Conservation (phyloP, 2,888 invertebrate species). For the Nebria salina region DNA sequence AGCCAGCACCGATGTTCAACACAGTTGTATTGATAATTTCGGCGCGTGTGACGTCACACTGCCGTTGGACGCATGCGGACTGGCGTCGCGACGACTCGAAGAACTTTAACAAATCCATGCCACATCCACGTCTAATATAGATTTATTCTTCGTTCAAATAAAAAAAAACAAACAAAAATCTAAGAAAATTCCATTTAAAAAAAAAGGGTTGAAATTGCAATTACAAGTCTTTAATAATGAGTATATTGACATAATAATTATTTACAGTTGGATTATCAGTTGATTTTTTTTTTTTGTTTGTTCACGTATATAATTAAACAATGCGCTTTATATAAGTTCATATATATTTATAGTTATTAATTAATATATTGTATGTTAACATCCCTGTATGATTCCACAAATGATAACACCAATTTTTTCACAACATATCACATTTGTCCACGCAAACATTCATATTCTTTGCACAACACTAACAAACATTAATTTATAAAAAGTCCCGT, state of each 20-base stretch:
- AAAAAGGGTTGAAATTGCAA: neutral
- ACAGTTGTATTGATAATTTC: slow-evolving; percentile 42
- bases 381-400: slow-evolving; percentile 46
- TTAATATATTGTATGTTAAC: slow-evolving; percentile 27
- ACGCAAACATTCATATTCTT: slow-evolving; percentile 22
- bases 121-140: slow-evolving; percentile 25
- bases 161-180: slow-evolving; percentile 2
- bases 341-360: neutral
- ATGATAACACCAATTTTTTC: slow-evolving; percentile 37
- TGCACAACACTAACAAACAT: slow-evolving; percentile 28
- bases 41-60: slow-evolving; percentile 59
- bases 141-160: neutral
- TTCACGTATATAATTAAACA: slow-evolving; percentile 38
- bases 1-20: neutral
- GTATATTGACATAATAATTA: slow-evolving; percentile 26
- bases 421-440: slow-evolving; percentile 23
- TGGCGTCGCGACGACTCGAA: slow-evolving; percentile 9
- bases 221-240: slow-evolving; percentile 28
- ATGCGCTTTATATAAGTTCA: neutral
- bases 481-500: slow-evolving; percentile 30
- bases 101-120: slow-evolving; percentile 21
- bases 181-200: neutral
- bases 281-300: slow-evolving; percentile 8
- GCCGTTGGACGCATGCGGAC: slow-evolving; percentile 58
- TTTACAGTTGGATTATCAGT: slow-evolving; percentile 36